phyloP scores from a whole-genome alignment of 2,797 vertebrate species.

The Sarcophilus harrisii region DNA sequence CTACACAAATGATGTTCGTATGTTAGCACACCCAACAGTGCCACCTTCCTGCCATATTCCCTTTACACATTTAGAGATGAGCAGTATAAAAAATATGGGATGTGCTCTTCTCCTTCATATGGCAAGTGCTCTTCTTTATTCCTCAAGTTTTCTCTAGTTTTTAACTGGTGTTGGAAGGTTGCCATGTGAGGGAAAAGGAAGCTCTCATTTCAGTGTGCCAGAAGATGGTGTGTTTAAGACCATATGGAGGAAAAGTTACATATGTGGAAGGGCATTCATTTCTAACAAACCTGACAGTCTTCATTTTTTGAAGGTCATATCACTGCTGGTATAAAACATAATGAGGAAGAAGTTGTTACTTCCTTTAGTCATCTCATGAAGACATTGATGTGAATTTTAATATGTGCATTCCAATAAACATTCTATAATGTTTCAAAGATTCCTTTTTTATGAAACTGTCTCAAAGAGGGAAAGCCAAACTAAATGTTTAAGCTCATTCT shows the following conservation, averaged over 20 bases:
- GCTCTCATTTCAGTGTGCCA: slow-evolving; percentile 38
- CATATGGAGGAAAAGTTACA: slow-evolving; percentile 50
- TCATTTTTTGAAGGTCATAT: slow-evolving; percentile 55
- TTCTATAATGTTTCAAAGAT: slow-evolving; percentile 45
- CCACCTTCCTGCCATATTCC: neutral
- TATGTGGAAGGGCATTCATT: neutral
- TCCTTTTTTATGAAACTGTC: slow-evolving; percentile 40
- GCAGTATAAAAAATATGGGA: neutral
- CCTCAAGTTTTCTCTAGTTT: slow-evolving; percentile 46
- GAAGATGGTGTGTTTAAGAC: slow-evolving; percentile 52
- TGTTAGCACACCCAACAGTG: neutral
- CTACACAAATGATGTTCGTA: neutral
- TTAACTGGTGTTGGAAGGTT: slow-evolving; percentile 32
- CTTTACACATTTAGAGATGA: neutral
- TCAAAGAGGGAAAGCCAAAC: slow-evolving; percentile 7
- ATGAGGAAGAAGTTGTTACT: slow-evolving; percentile 41
- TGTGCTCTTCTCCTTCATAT: neutral
- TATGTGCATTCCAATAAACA: slow-evolving; percentile 26
- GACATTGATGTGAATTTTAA: slow-evolving; percentile 36
- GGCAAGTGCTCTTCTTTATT: slow-evolving; percentile 35
- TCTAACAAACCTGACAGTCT: neutral
- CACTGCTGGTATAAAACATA: slow-evolving; percentile 43
- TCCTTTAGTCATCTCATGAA: slow-evolving; percentile 37
- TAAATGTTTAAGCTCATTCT: slow-evolving; percentile 16
- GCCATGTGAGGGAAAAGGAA: slow-evolving; percentile 46